phyloP scores from a whole-genome alignment of 2,113 vertebrate species.

The Todiramphus saurophagus region DNA sequence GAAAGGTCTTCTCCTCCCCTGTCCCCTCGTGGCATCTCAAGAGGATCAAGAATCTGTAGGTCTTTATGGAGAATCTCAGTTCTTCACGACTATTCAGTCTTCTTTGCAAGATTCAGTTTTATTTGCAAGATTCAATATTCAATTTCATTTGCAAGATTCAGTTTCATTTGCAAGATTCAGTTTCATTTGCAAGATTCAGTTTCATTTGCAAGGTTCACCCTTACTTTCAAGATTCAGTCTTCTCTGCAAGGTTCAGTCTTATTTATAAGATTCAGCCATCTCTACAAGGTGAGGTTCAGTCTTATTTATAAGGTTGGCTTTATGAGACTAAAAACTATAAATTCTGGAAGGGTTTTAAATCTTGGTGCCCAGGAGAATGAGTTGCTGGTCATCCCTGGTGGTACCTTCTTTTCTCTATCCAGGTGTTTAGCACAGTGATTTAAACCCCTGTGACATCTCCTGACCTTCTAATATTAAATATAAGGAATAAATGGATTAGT shows the following conservation, averaged over 20 bases:
- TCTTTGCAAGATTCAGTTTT: too few species aligned
- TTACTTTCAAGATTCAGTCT: too few species aligned
- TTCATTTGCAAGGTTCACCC: too few species aligned
- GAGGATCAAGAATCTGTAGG: too few species aligned
- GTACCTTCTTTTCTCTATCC: neutral
- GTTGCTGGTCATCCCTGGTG: neutral
- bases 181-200: neutral
- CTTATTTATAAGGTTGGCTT: neutral
- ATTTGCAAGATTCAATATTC: too few species aligned
- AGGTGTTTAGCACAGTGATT: neutral
- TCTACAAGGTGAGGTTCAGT: neutral
- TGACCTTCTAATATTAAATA: neutral
- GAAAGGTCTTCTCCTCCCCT: too few species aligned
- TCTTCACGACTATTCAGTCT: too few species aligned
- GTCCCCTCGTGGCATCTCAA: too few species aligned
- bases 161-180: too few species aligned
- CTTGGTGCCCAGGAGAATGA: neutral
- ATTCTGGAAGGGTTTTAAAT: conserved; percentile 1
- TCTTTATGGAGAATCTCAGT: too few species aligned
- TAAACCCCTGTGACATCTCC: neutral
- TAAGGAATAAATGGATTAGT: neutral
- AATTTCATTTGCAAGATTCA: too few species aligned
- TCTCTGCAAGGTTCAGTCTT: neutral
- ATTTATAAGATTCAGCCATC: neutral
- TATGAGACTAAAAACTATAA: neutral